Evolutionary conservation across 2,113 vertebrate species (phyloP).

Genomic region (Oryzias javanicus): DNA sequence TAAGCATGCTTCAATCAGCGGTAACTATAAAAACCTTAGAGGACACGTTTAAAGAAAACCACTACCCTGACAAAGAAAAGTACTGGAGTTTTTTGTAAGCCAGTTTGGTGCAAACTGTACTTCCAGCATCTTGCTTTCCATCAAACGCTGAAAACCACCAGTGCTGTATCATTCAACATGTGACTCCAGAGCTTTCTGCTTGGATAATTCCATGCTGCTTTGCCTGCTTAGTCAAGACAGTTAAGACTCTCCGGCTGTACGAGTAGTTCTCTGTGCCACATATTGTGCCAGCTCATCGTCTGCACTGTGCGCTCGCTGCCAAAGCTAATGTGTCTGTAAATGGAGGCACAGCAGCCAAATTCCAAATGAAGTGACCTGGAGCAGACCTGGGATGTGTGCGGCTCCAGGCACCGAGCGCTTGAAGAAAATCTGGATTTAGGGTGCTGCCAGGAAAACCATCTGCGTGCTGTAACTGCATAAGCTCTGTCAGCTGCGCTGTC

Average conservation of each 20-base stretch:
- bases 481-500: conserved; percentile 57
- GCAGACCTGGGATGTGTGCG: conserved; percentile 45
- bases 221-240: conserved; percentile 14
- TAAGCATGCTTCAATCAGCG: too few relatives aligned
- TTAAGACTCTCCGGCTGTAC: conserved; percentile 19
- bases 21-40: too few relatives aligned
- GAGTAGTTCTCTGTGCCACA: conserved; percentile 27
- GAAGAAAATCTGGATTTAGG: conserved; percentile 51
- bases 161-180: conserved; percentile 20
- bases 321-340: conserved; percentile 51
- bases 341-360: conserved; percentile 46
- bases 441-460: conserved; percentile 65
- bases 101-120: conserved; percentile 1
- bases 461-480: conserved; percentile 56
- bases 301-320: conserved; percentile 33
- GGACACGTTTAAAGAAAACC: too few relatives aligned
- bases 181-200: conserved; percentile 11
- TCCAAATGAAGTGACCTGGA: conserved; percentile 64
- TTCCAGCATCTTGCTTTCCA: conserved; percentile 1
- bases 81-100: not conserved
- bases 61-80: too few relatives aligned
- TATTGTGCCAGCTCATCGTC: conserved; percentile 47
- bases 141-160: too few relatives aligned
- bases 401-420: conserved; percentile 53
- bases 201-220: conserved; percentile 36